Percentiles rank a stretch among this genome's conserved stretches.
These are phyloP conservation scores for Pelusios castaneus DNA, from an alignment of 2,113 vertebrate species.

Conservation along the genomic window DNA sequence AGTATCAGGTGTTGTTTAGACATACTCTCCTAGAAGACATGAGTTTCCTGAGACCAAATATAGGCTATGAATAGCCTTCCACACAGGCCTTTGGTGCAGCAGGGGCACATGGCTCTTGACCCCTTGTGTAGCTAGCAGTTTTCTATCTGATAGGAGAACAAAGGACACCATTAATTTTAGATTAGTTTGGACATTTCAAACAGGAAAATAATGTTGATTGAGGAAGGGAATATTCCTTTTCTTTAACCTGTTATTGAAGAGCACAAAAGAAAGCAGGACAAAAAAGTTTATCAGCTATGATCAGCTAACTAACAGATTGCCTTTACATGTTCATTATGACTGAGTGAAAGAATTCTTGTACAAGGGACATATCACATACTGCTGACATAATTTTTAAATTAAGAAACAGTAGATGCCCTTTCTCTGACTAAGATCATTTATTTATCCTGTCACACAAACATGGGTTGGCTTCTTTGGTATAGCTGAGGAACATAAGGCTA, in stretches of 20 bases:
- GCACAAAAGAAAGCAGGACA: neutral
- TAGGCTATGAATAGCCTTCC: neutral
- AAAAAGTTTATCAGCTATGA: conserved; percentile 3
- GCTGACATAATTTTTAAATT: conserved; percentile 42
- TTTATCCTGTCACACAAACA: neutral
- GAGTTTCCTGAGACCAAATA: neutral
- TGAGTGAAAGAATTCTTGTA: conserved; percentile 35
- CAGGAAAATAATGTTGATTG: neutral
- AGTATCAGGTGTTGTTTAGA: neutral
- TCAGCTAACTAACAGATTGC: neutral
- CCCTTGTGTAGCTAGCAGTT: neutral
- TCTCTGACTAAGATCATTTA: conserved; percentile 46
- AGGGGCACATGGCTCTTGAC: neutral
- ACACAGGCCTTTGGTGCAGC: neutral
- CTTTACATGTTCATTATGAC: neutral
- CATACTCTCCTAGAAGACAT: neutral
- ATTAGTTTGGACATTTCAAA: neutral
- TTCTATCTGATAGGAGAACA: neutral
- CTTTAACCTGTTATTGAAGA: neutral
- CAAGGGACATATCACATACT: neutral
- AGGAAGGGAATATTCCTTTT: neutral
- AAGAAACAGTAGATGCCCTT: conserved; percentile 23
- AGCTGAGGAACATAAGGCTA: conserved; percentile 1
- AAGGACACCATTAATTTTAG: neutral
- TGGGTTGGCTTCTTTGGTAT: conserved; percentile 1